Conservation (phyloP, 2,888 invertebrate species). For the Meganola albula region DNA sequence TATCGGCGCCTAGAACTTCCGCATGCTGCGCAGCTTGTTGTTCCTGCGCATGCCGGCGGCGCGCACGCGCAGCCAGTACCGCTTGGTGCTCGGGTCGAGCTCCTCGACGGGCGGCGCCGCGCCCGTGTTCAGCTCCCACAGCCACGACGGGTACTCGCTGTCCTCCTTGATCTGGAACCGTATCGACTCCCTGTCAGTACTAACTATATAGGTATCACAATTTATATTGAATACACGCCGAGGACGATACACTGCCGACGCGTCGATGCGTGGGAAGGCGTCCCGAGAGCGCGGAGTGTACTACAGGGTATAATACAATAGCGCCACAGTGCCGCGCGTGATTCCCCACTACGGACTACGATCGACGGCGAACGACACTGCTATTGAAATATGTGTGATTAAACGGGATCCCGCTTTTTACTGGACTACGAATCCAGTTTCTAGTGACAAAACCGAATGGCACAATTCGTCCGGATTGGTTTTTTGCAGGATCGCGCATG, state of each 20-base stretch:
- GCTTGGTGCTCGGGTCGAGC: constrained; percentile 85
- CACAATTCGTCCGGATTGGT: constrained; percentile 18
- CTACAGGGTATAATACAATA: no score
- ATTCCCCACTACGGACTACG: no score
- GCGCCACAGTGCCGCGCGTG: no score
- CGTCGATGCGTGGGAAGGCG: no score
- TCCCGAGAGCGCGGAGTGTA: no score
- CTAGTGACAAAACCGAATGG: constrained; percentile 16
- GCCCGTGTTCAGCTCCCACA: constrained; percentile 87
- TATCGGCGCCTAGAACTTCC: constrained; percentile 68
- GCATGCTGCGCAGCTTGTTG: constrained; percentile 79
- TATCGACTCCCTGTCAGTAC: no score
- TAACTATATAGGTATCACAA: no score
- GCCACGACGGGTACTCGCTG: constrained; percentile 92
- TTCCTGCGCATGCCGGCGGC: constrained; percentile 80
- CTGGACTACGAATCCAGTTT: constrained; percentile 14
- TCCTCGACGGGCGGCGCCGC: constrained; percentile 81
- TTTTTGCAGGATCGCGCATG: constrained; percentile 9
- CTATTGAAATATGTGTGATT: constrained; percentile 12
- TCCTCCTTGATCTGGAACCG: constrained; percentile 53
- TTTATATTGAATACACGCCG: no score
- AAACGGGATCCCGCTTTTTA: constrained; percentile 8
- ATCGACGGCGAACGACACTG: no score
- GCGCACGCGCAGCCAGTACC: constrained; percentile 89
- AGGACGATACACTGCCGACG: no score